phyloP scores from a whole-genome alignment of 2,113 vertebrate species.

The Grus americana region DNA sequence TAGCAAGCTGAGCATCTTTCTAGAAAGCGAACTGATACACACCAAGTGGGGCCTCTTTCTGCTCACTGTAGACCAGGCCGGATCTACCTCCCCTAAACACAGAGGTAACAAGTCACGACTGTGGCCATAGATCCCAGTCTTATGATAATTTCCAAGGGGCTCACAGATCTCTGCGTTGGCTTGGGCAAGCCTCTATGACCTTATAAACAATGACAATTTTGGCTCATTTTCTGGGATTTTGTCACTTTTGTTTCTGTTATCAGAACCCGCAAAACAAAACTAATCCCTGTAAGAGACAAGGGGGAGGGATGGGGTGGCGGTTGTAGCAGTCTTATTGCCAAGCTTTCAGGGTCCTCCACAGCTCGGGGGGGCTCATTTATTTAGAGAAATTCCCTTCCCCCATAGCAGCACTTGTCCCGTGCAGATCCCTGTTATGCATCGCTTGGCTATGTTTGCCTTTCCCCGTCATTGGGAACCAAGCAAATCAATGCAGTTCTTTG shows the following conservation, averaged over 20 bases:
- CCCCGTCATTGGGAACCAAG: neutral
- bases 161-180: neutral
- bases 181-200: fast-evolving
- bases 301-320: neutral
- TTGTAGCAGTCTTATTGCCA: neutral
- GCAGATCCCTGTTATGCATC: neutral
- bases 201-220: neutral
- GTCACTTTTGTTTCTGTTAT: neutral
- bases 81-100: neutral
- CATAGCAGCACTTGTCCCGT: neutral
- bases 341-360: neutral
- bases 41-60: neutral
- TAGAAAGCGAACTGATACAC: neutral
- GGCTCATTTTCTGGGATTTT: neutral
- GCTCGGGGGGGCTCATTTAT: neutral
- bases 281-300: neutral
- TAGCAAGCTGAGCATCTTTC: neutral
- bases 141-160: fast-evolving
- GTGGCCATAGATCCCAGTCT: neutral
- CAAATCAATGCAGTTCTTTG: neutral
- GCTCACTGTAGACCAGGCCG: neutral
- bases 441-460: neutral
- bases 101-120: fast-evolving
- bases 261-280: neutral
- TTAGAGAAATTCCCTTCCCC: neutral